Conservation (phyloP, 1,140 invertebrate species). For the Atta colombica region DNA sequence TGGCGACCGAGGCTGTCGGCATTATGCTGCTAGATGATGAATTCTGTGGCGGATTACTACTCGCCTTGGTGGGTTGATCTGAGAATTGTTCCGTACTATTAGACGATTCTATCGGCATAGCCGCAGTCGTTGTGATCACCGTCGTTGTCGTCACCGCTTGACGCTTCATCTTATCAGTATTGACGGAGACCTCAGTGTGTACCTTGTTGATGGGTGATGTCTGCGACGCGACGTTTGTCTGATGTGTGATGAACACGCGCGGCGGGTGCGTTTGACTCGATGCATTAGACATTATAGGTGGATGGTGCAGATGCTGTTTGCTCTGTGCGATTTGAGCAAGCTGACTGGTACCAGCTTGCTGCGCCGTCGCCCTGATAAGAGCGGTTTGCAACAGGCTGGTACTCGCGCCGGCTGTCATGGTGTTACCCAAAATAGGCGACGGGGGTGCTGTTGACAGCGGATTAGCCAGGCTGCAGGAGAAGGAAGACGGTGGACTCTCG, state of each 20-base stretch:
- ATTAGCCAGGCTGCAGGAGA: constrained; percentile 86
- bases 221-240: constrained; percentile 85
- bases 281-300: constrained; percentile 80
- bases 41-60: constrained; percentile 76
- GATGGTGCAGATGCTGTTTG: constrained; percentile 46
- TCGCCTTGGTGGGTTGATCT: constrained; percentile 28
- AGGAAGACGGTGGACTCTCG: constrained; percentile 91
- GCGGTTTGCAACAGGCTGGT: constrained; percentile 90
- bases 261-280: constrained; percentile 85
- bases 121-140: constrained; percentile 84
- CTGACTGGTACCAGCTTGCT: constrained; percentile 90
- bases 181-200: constrained; percentile 90
- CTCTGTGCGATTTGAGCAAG: constrained; percentile 87
- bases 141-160: constrained; percentile 88
- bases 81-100: constrained; percentile 75
- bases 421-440: constrained; percentile 85
- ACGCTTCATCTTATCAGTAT: constrained; percentile 85
- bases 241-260: constrained; percentile 84
- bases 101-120: constrained; percentile 79
- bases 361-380: constrained; percentile 89
- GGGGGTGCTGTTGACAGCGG: constrained; percentile 87
- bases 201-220: constrained; percentile 88
- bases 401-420: constrained; percentile 83
- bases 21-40: constrained; percentile 83
- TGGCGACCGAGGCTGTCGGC: constrained; percentile 78